Conservation (phyloP, 2,113 vertebrate species). For the Crotalus helleri region DNA sequence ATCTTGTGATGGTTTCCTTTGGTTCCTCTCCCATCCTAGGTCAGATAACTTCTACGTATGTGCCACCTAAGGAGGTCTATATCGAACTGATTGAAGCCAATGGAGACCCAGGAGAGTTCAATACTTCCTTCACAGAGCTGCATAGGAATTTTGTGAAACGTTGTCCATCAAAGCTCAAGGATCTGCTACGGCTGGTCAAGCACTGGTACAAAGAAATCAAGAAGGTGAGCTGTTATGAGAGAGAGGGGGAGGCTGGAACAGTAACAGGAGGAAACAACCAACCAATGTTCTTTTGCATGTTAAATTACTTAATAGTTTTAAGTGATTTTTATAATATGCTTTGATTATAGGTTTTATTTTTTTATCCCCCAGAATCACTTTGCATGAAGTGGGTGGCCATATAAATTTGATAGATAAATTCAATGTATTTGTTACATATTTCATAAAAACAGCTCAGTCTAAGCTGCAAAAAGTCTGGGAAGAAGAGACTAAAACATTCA, state of each 20-base stretch:
- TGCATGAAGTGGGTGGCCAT: neutral
- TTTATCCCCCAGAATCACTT: neutral
- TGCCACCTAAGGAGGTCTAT: conserved; percentile 11
- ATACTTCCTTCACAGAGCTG: conserved; percentile 68
- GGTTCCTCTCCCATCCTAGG: conserved; percentile 42
- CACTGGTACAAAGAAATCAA: conserved; percentile 73
- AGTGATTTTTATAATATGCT: neutral
- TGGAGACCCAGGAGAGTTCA: conserved; percentile 42
- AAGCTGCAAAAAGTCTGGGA: neutral
- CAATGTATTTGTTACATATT: neutral
- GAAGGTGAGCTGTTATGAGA: neutral
- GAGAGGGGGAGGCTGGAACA: neutral
- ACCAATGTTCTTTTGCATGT: neutral
- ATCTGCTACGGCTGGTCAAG: conserved; percentile 66
- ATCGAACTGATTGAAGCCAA: conserved; percentile 33
- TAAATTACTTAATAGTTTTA: neutral
- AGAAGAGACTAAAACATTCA: neutral
- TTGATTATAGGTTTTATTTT: neutral
- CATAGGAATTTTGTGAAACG: conserved; percentile 68
- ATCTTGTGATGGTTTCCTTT: accelerated
- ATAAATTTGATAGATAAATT: neutral
- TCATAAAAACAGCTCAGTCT: neutral
- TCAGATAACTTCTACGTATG: accelerated
- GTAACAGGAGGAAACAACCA: neutral
- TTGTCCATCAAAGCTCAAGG: conserved; percentile 61